Conservation (phyloP, 92 coral and sea anemone genomes). For the Zoanthus sansibaricus region DNA sequence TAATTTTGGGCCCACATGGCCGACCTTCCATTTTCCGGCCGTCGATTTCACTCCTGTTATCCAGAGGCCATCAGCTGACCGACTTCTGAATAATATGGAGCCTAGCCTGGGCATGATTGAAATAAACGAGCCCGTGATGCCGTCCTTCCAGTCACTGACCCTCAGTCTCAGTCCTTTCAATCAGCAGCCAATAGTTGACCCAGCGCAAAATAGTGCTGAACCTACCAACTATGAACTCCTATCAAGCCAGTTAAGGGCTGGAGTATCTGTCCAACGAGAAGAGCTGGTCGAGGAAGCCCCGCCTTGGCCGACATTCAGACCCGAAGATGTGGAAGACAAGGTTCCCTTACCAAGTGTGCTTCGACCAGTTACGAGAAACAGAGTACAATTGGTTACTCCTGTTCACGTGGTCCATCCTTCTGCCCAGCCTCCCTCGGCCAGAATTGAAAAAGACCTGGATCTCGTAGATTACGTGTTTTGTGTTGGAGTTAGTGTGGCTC, state of each 20-base stretch:
- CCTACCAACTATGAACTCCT: neutral
- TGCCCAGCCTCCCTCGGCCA: neutral
- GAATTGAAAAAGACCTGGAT: neutral
- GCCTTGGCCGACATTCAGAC: neutral
- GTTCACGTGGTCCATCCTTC: neutral
- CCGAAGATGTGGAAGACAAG: neutral
- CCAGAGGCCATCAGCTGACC: too few species aligned
- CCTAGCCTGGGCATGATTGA: neutral
- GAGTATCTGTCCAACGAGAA: neutral
- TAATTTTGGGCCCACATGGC: too few species aligned
- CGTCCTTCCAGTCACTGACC: neutral
- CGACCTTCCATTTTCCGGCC: too few species aligned
- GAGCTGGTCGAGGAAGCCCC: neutral
- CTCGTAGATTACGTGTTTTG: neutral
- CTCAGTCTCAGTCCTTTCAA: neutral
- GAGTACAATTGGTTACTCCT: slow-evolving; percentile 3
- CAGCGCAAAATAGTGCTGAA: neutral
- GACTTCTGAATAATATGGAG: too few species aligned
- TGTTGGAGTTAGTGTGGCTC: slow-evolving; percentile 6
- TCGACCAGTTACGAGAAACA: neutral
- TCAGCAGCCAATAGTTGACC: neutral
- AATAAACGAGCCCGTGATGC: neutral
- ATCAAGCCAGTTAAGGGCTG: neutral
- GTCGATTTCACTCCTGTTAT: too few species aligned
- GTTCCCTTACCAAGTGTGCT: neutral